Base-by-base conservation (phyloP, 1,140 invertebrate genomes). In the Aethina tumida region DNA sequence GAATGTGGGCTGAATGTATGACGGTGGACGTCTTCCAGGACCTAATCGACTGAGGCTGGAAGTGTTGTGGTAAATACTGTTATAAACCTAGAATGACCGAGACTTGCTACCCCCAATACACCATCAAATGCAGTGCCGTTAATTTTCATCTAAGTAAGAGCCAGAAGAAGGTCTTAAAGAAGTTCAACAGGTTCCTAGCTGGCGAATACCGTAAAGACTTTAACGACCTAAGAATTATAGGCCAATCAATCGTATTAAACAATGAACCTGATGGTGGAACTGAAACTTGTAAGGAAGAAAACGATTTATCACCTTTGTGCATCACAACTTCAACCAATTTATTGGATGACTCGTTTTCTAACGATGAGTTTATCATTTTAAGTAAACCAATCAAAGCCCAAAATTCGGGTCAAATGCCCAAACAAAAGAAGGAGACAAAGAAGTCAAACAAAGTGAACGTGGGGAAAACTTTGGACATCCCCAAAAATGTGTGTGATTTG, bases 51-150 rank as follows among this genome's bases (percentile, higher is more conserved):
- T 70, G 92, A 60, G 94, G 94, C 20, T 97, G 93, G 94, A 73
- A 94, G 55, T 71, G 94, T 53, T 94, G 90, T 58, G 95, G 95
- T 9, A 74, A 78, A 56, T 97, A 96, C 65, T 84, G 87, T 59
- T 98, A 98, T 58, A 97, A 97, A 62, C 90, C 92, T 7, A 79
- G 71, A 7, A 88, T 95, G 75, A 66, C 84, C 47, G 60, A 68
- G 18, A 93, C 81, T 5, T 98, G 95, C 59, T 98, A 95, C 67
- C 93, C 94, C 13, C 73, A 79, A 57, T 97, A 97, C 60, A 95
- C 95, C 5, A 97, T 98, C 24, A 81, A 73, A 82, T 93, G 88
- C 62, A 72, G 82, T 57, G 77, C 76, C 1, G 56, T 77, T 33
- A 68, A 88, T 36, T 87, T 95, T 58, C 74, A 78, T 56, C 51